Conservation (phyloP, 2,113 vertebrate genomes). For the Artemisiospiza belli region DNA sequence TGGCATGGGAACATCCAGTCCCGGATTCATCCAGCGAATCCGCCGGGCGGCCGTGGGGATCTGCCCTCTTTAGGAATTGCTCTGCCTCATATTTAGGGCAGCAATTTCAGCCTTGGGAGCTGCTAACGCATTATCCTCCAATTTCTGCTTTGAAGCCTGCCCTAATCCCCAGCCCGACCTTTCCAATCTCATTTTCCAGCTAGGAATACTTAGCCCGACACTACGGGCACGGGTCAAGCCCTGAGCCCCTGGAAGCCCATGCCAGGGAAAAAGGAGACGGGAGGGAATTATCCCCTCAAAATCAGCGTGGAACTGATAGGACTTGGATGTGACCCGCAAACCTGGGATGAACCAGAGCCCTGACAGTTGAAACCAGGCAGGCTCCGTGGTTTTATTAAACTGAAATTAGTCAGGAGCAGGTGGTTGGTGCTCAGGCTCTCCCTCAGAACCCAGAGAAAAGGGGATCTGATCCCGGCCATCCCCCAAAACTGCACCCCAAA, state of each 20-base stretch:
- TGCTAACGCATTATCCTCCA: conserved; percentile 5
- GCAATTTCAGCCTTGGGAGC: not conserved
- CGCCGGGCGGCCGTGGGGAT: fast-evolving
- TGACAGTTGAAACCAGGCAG: not conserved
- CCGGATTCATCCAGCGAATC: fast-evolving
- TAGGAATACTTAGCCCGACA: not conserved
- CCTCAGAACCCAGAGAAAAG: not conserved
- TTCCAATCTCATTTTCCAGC: conserved; percentile 52
- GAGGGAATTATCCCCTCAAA: conserved; percentile 37
- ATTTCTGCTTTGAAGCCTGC: conserved; percentile 4
- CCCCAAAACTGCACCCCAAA: not conserved
- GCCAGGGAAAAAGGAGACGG: conserved; percentile 15
- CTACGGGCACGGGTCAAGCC: not conserved
- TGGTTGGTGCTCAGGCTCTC: not conserved
- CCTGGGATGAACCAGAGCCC: not conserved
- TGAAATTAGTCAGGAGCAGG: not conserved
- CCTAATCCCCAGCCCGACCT: conserved; percentile 17
- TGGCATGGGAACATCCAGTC: not conserved
- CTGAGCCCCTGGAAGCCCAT: not conserved
- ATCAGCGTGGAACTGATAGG: not conserved
- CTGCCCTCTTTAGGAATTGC: not conserved
- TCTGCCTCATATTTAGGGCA: not conserved
- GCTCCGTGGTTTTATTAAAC: not conserved
- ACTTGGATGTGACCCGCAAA: not conserved
- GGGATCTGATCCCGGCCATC: not conserved